Evolutionary conservation across 2,113 vertebrate genomes (phyloP).

Genomic region (Cairina moschata): DNA sequence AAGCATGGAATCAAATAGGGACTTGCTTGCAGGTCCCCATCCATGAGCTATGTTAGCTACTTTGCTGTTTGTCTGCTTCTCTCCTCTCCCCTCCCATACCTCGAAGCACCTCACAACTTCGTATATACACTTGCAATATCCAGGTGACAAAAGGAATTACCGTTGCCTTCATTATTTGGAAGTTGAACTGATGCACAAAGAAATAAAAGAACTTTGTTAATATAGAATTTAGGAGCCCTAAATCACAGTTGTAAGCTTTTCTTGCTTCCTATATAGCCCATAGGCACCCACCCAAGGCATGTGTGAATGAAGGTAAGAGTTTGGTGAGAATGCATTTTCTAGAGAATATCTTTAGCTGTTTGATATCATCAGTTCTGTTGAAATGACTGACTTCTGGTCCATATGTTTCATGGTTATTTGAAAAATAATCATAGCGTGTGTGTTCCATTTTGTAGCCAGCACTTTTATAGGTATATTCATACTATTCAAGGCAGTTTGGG

Average conservation of each 20-base stretch:
- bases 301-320: not conserved
- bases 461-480: not conserved
- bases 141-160: not conserved
- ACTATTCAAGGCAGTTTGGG: not conserved
- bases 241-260: not conserved
- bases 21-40: not conserved
- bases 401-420: not conserved
- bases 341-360: not conserved
- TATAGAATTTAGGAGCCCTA: not conserved
- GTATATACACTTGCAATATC: not conserved
- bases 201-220: not conserved
- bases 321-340: not conserved
- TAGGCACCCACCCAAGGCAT: not conserved
- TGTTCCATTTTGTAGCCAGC: not conserved
- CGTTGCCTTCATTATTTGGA: not conserved
- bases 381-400: not conserved
- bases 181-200: not conserved
- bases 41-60: not conserved
- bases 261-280: not conserved
- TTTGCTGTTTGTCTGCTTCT: not conserved
- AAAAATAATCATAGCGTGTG: not conserved
- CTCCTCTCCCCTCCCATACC: accelerated
- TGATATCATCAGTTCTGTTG: not conserved
- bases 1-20: not conserved
- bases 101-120: not conserved